Conservation (phyloP, 2,888 invertebrate species). For the Epirrhoe alternata region DNA sequence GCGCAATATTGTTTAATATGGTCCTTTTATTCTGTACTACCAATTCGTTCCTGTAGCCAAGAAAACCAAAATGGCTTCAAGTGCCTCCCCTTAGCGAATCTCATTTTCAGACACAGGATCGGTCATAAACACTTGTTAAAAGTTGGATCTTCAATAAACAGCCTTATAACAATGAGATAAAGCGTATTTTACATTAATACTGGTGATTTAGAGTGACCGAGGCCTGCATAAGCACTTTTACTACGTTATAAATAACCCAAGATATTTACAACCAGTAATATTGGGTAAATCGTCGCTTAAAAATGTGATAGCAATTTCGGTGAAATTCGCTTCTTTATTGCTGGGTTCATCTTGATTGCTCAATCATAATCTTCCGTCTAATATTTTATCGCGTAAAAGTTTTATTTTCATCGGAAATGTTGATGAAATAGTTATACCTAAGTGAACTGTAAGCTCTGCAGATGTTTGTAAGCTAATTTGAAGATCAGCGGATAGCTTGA, state of each 20-base stretch:
- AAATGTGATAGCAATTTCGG: constrained; percentile 37
- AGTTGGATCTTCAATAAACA: not conserved
- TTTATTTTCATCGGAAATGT: not conserved
- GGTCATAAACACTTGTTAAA: not conserved
- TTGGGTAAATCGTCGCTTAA: constrained; percentile 39
- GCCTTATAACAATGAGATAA: not conserved
- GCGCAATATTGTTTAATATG: too few species aligned
- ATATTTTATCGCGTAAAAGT: not conserved
- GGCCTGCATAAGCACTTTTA: constrained; percentile 15
- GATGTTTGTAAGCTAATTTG: not conserved
- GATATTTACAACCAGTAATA: constrained; percentile 44
- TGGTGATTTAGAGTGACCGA: constrained; percentile 7
- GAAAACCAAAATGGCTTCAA: not conserved
- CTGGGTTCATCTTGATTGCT: constrained; percentile 27
- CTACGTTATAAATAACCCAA: constrained; percentile 38
- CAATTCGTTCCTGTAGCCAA: not conserved
- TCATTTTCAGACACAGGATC: not conserved
- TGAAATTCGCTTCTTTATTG: constrained; percentile 22
- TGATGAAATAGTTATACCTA: not conserved
- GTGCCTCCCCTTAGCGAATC: not conserved
- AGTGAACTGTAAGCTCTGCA: not conserved
- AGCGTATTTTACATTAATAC: not conserved
- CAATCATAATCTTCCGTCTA: constrained; percentile 21
- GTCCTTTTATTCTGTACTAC: too few species aligned
- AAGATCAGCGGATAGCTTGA: too few species aligned